Evolutionary conservation across 2,113 vertebrate species (phyloP), one percentile per base, ranked within the genome.

Genomic region (Ptilonorhynchus violaceus): DNA sequence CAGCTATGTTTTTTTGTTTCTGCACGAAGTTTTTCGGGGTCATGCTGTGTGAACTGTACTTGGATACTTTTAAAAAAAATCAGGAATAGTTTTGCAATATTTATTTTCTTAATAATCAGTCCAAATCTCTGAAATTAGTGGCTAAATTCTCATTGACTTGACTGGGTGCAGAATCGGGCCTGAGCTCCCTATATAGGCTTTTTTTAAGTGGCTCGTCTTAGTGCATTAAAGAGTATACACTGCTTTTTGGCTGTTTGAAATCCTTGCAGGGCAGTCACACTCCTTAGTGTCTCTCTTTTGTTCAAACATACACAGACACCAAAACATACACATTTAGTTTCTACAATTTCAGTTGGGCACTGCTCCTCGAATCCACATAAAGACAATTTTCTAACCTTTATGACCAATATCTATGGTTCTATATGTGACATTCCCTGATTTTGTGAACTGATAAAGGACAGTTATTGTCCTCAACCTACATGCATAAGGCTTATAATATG

Each of bases 1-100:
- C 42, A 94, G 87, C 90, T 41, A 19, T 2, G 69, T 77, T 98
- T 98, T 98, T 83, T 44, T 3, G 33, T 95, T 96, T 94, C 73
- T 62, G 15, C 77, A 97, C 58, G 96, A 97, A 96, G 94, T 94
- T 98, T 96, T 97, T 98, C 97, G 98, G 96, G 98, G 96, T 98
- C 96, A 89, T 89, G 75, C 7, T 46, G 72, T 97, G 8, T 75
- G 39, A 92, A 97, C 93, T 92, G 89, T 86, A 89, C 97, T 97
- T 66, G 85, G 74, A 97, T 92, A 95, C 17, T 91, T 95, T 25
- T 2, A 0, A 13, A 82, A 85, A 60, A 69, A 56, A 39, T 13
- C 7, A 79, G 88, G 88, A 97, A 96, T 96, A 66, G 3, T 46
- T 76, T 84, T 92, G 89, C 80, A 27, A 59, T 74, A 74, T 80